A percentile compares a stretch with the other conserved stretches of the same genome.
Evolutionary conservation across 2,113 vertebrate species (phyloP).

Genomic region (Psittacula cyanocephala): DNA sequence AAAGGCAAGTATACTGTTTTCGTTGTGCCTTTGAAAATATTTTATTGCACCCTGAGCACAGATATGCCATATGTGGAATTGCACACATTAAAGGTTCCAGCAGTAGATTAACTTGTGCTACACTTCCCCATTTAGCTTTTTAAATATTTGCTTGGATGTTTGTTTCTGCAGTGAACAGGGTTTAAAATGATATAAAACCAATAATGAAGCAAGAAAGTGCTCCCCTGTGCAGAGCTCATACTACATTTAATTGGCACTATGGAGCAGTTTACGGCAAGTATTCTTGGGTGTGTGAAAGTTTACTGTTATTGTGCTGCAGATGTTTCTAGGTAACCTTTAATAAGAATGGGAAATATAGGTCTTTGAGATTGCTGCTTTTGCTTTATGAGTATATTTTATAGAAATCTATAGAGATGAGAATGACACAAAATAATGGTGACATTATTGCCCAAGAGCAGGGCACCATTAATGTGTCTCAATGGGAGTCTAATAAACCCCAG

Average conservation of each 20-base stretch:
- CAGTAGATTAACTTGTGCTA: neutral
- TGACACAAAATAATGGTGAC: neutral
- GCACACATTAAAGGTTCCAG: neutral
- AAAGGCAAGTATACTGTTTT: neutral
- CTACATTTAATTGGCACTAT: conserved; percentile 56
- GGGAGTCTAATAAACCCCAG: neutral
- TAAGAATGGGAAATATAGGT: conserved; percentile 46
- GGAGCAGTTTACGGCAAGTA: conserved; percentile 28
- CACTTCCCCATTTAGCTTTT: conserved; percentile 48
- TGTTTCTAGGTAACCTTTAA: conserved; percentile 61
- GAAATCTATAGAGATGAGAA: conserved; percentile 10
- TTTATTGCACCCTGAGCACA: neutral
- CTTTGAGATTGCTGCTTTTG: neutral
- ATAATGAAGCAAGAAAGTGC: conserved; percentile 39
- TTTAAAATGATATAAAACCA: conserved; percentile 64
- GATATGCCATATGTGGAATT: neutral
- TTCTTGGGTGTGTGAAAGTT: conserved; percentile 17
- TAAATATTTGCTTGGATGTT: conserved; percentile 47
- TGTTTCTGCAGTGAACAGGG: conserved; percentile 62
- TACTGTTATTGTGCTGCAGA: conserved; percentile 26
- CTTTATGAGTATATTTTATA: conserved; percentile 1
- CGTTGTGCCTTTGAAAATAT: neutral
- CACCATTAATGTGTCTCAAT: neutral
- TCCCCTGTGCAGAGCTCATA: conserved; percentile 52
- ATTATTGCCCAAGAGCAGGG: neutral